Base-by-base conservation (phyloP, 1,140 invertebrate genomes). In the Panagrolaimus sp. region DNA sequence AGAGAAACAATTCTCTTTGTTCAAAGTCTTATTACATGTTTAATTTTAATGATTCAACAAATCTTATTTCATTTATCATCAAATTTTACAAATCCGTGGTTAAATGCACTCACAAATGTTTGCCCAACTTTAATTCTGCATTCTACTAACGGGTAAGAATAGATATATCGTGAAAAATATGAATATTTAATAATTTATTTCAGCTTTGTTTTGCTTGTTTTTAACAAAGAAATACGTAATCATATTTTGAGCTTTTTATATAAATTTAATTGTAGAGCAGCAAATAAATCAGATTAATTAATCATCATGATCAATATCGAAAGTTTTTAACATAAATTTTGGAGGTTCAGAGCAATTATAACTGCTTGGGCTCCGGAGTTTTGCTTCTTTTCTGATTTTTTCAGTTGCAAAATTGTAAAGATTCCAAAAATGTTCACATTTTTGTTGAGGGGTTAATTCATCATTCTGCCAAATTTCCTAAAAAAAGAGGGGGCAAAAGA, bases 251-350 rank as follows among this genome's bases (percentile, higher is more conserved):
- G 20, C 3, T 57, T 57, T 57, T 57, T 57, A 57, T 27, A 11
- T 11, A 16, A 16, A 57, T 57, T 57, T 27, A 27, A 57, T 25
- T 11, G 13, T 57, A 25, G 20, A 20, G n/a, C 11, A 20, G 11
- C 20, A 57, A 57, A 57, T 11, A 25, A n/a, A 25, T 57, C 20
- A 57, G 20, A 57, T 57, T 25, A 57, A 57, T n/a, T n/a, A n/a
- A n/a, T n/a, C n/a, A n/a, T n/a, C n/a, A n/a, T n/a, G n/a, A n/a
- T 20, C 14, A 0, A 20, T 2, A 25, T 57, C 27, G 13, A 57
- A 20, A 53, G 14, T 9, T n/a, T 53, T 20, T 23, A 20, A 57
- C 20, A 57, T 5, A 11, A 20, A 20, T 16, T 57, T 20, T n/a
- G 20, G 51, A 27, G 20, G n/a, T 11, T 11, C 27, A 5, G 51